Evolutionary conservation across 2,888 invertebrate genomes (phyloP).

Genomic region (Priocnemis perturbator): DNA sequence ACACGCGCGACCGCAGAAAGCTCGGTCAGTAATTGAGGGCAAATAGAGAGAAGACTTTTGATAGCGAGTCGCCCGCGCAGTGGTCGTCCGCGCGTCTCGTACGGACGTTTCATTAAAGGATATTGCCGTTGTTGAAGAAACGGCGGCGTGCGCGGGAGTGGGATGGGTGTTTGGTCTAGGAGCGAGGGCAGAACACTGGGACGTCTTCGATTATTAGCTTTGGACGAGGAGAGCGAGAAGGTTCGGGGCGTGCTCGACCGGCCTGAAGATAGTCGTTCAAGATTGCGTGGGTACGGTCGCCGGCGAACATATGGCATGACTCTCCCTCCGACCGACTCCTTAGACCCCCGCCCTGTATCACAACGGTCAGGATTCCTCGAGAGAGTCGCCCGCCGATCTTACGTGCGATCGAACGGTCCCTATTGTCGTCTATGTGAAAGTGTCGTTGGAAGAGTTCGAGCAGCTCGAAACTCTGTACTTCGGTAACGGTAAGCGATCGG

Average conservation of each 20-base stretch:
- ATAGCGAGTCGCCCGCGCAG: slow-evolving; percentile 37
- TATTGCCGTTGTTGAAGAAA: slow-evolving; percentile 47
- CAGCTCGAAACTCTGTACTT: too few species aligned
- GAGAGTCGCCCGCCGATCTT: not conserved
- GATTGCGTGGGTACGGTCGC: slow-evolving; percentile 1
- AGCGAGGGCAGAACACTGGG: slow-evolving; percentile 19
- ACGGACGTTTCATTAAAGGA: slow-evolving; percentile 64
- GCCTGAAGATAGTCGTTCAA: slow-evolving; percentile 21
- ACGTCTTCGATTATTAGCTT: slow-evolving; percentile 43
- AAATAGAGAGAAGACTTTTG: slow-evolving; percentile 60
- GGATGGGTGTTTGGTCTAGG: slow-evolving; percentile 21
- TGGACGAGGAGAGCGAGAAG: slow-evolving; percentile 21
- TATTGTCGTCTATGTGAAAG: too few species aligned
- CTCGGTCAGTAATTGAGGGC: slow-evolving; percentile 58
- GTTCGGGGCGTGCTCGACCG: slow-evolving; percentile 25
- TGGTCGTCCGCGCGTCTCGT: slow-evolving; percentile 34
- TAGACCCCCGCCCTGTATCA: not conserved
- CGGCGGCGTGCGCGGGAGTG: not conserved
- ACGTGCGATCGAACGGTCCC: too few species aligned
- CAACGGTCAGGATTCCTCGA: not conserved
- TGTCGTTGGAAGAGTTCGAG: too few species aligned
- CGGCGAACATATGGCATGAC: slow-evolving; percentile 4
- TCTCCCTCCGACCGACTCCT: slow-evolving; percentile 8
- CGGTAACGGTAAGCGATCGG: too few species aligned
- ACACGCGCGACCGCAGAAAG: slow-evolving; percentile 25